A percentile compares a stretch with the other conserved stretches of the same genome.
Conservation (phyloP, 2,113 vertebrate species). For the Triplophysa rosa region DNA sequence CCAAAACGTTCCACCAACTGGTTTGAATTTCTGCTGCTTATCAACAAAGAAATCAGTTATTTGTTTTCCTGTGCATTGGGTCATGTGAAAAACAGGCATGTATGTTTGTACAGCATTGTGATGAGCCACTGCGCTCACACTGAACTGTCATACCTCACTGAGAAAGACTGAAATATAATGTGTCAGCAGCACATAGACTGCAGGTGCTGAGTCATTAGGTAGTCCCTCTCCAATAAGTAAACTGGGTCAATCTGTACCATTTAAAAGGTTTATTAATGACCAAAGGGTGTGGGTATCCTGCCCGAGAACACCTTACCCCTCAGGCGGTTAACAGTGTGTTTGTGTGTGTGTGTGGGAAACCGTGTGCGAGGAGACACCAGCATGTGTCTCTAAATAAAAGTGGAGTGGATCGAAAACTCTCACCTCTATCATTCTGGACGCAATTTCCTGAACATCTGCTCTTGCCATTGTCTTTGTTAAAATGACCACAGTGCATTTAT, state of each 20-base stretch:
- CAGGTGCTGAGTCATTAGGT: constrained; percentile 46
- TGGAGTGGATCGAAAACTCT: constrained; percentile 9
- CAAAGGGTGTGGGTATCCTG: constrained; percentile 36
- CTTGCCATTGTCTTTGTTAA: constrained; percentile 81
- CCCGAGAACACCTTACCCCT: constrained; percentile 14
- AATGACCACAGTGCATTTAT: constrained; percentile 85
- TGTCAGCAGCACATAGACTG: constrained; percentile 26
- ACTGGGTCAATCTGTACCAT: constrained; percentile 49
- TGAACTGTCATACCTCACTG: background rate
- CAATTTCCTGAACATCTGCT: constrained; percentile 71
- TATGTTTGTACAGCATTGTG: background rate
- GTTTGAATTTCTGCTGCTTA: background rate
- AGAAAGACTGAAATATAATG: constrained; percentile 27
- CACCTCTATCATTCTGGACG: constrained; percentile 14
- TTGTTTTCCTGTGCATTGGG: constrained; percentile 11
- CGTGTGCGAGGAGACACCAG: background rate
- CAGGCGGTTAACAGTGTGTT: background rate
- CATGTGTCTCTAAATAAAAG: constrained; percentile 43
- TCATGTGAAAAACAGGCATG: background rate
- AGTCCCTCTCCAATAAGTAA: constrained; percentile 44
- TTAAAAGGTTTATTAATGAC: constrained; percentile 56
- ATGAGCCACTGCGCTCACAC: background rate
- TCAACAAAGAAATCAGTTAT: constrained; percentile 10
- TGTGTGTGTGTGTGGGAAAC: background rate
- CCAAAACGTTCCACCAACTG: background rate